Evolutionary conservation across 2,888 invertebrate genomes (phyloP).

Genomic region (Dendrolimus houi): DNA sequence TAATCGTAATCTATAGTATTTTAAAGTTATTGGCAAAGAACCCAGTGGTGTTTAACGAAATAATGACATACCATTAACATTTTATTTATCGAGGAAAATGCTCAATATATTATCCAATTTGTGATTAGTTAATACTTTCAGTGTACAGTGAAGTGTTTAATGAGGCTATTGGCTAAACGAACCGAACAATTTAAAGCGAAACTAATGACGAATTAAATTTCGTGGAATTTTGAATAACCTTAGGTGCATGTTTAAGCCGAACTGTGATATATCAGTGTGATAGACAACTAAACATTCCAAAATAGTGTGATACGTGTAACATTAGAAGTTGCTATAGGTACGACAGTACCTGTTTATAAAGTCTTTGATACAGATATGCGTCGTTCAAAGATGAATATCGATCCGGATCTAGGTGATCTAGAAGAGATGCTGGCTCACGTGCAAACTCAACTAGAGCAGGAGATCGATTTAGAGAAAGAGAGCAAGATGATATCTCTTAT

Average conservation of each 20-base stretch:
- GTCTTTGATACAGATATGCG: constrained; percentile 38
- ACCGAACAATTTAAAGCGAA: neutral
- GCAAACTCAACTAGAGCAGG: constrained; percentile 62
- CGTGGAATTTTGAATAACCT: neutral
- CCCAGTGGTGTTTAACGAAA: neutral
- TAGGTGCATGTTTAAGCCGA: neutral
- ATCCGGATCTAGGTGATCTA: constrained; percentile 63
- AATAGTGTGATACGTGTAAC: constrained; percentile 12
- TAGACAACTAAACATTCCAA: neutral
- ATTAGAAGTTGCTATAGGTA: neutral
- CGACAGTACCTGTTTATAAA: constrained; percentile 2
- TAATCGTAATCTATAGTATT: neutral
- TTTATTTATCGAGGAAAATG: no score
- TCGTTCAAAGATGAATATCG: constrained; percentile 49
- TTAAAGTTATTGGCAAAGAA: neutral
- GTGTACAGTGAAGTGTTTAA: neutral
- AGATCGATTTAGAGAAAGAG: constrained; percentile 59
- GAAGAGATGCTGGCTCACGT: constrained; percentile 71
- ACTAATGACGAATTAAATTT: neutral
- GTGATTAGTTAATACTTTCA: no score
- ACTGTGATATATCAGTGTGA: neutral
- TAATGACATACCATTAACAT: no score
- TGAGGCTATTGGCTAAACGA: neutral
- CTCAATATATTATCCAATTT: no score
- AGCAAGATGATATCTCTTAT: constrained; percentile 49